These are phyloP conservation scores for Zelleria hepariella DNA, from an alignment of 2,888 invertebrate species.

Conservation along the genomic window DNA sequence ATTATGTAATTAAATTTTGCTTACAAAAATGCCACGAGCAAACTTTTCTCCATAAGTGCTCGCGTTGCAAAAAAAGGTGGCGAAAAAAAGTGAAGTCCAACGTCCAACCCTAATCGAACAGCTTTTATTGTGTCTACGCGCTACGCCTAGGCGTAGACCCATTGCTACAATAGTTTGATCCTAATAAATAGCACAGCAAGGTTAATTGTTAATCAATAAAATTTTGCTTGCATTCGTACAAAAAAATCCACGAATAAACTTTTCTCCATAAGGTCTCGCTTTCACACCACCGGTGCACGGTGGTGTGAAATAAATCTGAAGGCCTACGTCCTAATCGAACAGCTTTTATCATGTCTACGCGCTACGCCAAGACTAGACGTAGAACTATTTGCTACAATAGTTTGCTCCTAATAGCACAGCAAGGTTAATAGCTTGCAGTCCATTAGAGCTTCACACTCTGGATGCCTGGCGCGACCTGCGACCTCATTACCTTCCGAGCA, in stretches of 20 bases:
- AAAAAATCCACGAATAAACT: no score
- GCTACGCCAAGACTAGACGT: background rate
- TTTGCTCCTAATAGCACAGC: conserved; percentile 35
- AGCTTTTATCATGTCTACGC: background rate
- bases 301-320: no score
- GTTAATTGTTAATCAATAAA: conserved; percentile 58
- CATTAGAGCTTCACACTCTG: conserved; percentile 33
- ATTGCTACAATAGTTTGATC: no score
- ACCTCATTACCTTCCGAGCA: conserved; percentile 6
- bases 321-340: background rate
- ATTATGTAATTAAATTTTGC: background rate
- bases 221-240: no score
- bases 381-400: no score
- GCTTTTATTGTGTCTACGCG: background rate
- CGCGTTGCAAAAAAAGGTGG: background rate
- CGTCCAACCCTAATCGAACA: background rate
- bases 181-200: conserved; percentile 53
- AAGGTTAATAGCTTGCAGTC: conserved; percentile 55
- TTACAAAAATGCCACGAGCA: background rate
- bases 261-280: no score
- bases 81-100: no score
- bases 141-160: background rate
- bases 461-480: conserved; percentile 44
- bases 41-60: background rate
- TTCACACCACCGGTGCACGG: no score